Conservation (phyloP, 2,888 invertebrate species). For the Zhengitettix transpicula region DNA sequence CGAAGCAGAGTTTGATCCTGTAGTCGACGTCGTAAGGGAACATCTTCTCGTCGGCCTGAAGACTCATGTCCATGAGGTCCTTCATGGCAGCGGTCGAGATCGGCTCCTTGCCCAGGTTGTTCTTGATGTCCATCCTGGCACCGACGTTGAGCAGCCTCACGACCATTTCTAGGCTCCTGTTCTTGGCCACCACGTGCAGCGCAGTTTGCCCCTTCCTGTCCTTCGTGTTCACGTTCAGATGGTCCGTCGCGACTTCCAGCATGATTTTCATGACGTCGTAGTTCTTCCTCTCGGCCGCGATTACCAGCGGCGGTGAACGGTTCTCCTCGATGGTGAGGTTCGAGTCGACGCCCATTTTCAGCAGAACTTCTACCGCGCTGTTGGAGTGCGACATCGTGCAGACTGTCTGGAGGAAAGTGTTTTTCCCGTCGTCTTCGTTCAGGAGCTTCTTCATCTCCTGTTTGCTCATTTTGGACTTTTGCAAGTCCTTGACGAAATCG, state of each 20-base stretch:
- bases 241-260: background rate
- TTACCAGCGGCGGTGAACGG: conserved; percentile 1
- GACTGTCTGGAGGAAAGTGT: conserved; percentile 1
- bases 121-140: conserved; percentile 1
- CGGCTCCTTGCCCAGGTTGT: conserved; percentile 1
- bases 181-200: conserved; percentile 1
- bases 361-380: background rate
- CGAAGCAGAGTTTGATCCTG: background rate
- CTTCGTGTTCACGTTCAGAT: background rate
- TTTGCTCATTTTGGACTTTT: too few species aligned
- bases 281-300: background rate
- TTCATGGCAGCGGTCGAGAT: background rate
- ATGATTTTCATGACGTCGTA: conserved; percentile 1
- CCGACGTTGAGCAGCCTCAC: background rate
- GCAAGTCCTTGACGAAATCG: too few species aligned
- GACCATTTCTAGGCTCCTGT: background rate
- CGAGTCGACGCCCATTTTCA: conserved; percentile 1
- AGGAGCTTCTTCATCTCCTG: too few species aligned
- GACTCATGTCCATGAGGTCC: conserved; percentile 1
- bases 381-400: background rate
- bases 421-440: background rate
- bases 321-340: background rate
- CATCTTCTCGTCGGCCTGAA: conserved; percentile 1
- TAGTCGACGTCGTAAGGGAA: conserved; percentile 1
- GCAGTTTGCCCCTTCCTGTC: conserved; percentile 3